phyloP scores from a whole-genome alignment of 2,797 vertebrate species.

The Balearica regulorum region DNA sequence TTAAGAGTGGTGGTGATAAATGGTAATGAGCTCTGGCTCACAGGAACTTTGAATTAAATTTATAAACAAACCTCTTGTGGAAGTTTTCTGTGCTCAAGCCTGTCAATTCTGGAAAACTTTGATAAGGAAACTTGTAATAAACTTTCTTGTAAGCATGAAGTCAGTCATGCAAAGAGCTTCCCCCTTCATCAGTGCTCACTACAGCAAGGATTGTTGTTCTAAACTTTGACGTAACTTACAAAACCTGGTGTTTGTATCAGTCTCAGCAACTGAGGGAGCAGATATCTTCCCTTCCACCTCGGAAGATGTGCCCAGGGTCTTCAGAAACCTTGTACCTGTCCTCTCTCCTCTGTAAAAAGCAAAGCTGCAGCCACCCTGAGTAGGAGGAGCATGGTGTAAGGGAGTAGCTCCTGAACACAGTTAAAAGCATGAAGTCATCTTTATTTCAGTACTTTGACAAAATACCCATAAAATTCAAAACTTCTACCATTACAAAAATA shows the following conservation, averaged over 20 bases:
- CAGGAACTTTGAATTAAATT: slow-evolving; percentile 6
- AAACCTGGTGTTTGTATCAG: background rate
- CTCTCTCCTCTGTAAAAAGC: background rate
- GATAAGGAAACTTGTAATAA: background rate
- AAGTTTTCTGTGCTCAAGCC: background rate
- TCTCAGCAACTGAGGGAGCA: background rate
- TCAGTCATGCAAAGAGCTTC: background rate
- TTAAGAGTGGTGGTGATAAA: background rate
- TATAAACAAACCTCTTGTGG: background rate
- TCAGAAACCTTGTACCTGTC: background rate
- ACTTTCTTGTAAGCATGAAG: background rate
- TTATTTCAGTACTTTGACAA: slow-evolving; percentile 99
- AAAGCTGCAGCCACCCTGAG: background rate
- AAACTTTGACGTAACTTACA: accelerated
- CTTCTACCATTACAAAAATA: slow-evolving; percentile 99
- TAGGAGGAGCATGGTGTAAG: background rate
- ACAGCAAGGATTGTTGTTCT: background rate
- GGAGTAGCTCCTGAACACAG: background rate
- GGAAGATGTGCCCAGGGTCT: background rate
- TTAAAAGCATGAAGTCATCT: slow-evolving; percentile 90
- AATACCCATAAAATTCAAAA: slow-evolving; percentile 99
- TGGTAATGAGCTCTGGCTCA: background rate
- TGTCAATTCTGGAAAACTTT: background rate
- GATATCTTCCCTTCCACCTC: background rate
- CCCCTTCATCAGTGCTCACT: background rate